These are phyloP conservation scores for Drosophila kohkoa DNA, from an alignment of 1,140 invertebrate species.

Conservation along the genomic window DNA sequence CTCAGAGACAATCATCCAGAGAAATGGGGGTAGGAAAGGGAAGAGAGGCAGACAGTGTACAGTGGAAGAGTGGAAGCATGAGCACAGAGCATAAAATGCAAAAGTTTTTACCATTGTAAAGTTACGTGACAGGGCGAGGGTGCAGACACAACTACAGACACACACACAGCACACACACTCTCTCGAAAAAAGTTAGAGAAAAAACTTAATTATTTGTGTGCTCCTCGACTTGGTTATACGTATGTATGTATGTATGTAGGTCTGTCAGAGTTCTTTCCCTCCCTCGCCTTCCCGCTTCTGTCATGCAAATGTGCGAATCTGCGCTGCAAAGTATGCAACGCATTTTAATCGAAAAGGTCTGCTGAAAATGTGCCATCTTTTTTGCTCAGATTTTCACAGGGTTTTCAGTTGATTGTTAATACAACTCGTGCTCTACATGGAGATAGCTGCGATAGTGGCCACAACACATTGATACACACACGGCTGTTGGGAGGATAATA, in stretches of 20 bases:
- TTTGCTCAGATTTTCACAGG: slow-evolving; percentile 28
- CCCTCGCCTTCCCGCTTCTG: neutral
- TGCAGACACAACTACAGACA: slow-evolving; percentile 38
- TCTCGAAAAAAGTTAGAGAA: slow-evolving; percentile 61
- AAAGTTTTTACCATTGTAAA: slow-evolving; percentile 78
- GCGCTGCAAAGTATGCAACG: slow-evolving; percentile 76
- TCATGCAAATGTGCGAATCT: slow-evolving; percentile 43
- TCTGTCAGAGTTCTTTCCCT: slow-evolving; percentile 8
- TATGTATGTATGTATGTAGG: neutral
- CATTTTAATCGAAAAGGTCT: slow-evolving; percentile 80
- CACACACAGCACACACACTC: slow-evolving; percentile 14
- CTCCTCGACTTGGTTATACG: slow-evolving; percentile 23
- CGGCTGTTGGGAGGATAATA: neutral
- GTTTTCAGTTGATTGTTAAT: slow-evolving; percentile 14
- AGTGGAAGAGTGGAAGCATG: neutral
- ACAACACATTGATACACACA: neutral
- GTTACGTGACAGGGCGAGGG: slow-evolving; percentile 58
- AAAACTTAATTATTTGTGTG: slow-evolving; percentile 79
- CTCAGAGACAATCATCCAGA: slow-evolving; percentile 43
- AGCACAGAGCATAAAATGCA: slow-evolving; percentile 67
- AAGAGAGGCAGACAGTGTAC: neutral
- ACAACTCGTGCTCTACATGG: neutral
- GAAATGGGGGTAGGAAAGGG: neutral
- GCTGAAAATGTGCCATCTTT: slow-evolving; percentile 58
- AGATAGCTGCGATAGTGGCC: neutral